Conservation (phyloP, 35 echinoderm and acorn worm genomes). For the Chiridota heheva region DNA sequence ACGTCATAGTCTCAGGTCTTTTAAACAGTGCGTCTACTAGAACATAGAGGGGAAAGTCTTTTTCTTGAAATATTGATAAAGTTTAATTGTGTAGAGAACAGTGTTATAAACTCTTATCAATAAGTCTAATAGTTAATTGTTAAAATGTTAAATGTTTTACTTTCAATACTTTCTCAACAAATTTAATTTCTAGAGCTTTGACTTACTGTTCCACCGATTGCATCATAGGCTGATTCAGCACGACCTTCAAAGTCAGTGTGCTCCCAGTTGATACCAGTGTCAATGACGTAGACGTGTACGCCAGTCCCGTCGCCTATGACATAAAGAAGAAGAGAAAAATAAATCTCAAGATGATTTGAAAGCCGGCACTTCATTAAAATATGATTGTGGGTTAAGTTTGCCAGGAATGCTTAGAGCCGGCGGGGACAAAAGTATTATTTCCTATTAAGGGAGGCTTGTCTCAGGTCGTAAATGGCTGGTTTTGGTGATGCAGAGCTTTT, state of each 20-base stretch:
- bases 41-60: too few species aligned
- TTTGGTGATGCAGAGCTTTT: too few species aligned
- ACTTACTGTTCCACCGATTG: constrained; percentile 42
- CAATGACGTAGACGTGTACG: constrained; percentile 55
- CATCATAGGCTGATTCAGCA: constrained; percentile 32
- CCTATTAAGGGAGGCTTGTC: too few species aligned
- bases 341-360: not conserved
- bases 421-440: too few species aligned
- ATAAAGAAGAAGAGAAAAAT: not conserved
- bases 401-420: not conserved
- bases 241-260: constrained; percentile 56
- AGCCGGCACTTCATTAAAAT: not conserved
- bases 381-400: not conserved
- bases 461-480: too few species aligned
- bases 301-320: constrained; percentile 35
- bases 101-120: not conserved
- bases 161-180: too few species aligned
- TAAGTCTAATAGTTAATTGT: not conserved
- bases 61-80: too few species aligned
- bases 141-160: too few species aligned
- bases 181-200: not conserved
- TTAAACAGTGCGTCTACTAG: too few species aligned
- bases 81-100: not conserved
- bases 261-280: constrained; percentile 49
- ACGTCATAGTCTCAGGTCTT: too few species aligned